A percentile compares a stretch with the other conserved stretches of the same genome.
Evolutionary conservation across 1,140 invertebrate genomes (phyloP).

Genomic region (Penaeus japonicus): DNA sequence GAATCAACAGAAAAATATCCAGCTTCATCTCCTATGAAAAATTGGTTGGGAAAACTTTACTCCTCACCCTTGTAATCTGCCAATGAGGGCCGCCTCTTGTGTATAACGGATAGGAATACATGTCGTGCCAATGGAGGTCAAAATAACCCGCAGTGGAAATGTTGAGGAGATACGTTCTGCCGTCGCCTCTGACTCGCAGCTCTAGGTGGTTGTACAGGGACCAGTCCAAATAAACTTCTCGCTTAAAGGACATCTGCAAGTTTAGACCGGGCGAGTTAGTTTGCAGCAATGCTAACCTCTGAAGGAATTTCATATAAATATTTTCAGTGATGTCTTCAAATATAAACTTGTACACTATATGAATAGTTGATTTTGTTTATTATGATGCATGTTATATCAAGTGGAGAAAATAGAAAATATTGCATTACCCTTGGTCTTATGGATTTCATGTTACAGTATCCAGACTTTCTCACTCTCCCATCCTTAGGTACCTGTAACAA

Average conservation of each 20-base stretch:
- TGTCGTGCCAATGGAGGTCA: slow-evolving; percentile 85
- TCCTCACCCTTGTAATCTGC: slow-evolving; percentile 82
- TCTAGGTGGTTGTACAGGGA: slow-evolving; percentile 76
- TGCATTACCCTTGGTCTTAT: slow-evolving; percentile 41
- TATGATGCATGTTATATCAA: not conserved
- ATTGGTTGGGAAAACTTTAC: no score
- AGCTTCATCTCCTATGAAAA: no score
- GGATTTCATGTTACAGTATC: slow-evolving; percentile 41
- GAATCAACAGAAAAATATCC: no score
- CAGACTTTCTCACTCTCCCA: slow-evolving; percentile 19
- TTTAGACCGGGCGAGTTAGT: no score
- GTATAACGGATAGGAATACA: slow-evolving; percentile 81
- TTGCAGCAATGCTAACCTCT: no score
- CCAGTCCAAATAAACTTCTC: slow-evolving; percentile 77
- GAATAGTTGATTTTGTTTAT: not conserved
- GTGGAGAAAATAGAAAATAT: not conserved
- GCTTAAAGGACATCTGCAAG: slow-evolving; percentile 79
- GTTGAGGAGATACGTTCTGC: slow-evolving; percentile 84
- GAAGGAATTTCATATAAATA: no score
- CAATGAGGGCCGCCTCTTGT: slow-evolving; percentile 97
- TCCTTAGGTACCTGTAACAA: slow-evolving; percentile 28
- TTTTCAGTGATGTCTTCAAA: no score
- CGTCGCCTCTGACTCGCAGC: slow-evolving; percentile 88
- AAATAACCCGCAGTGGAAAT: slow-evolving; percentile 74
- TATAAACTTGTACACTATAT: not conserved